Evolutionary conservation across 1,140 invertebrate species (phyloP), one percentile per base, ranked within the genome.

Genomic region (Gyrodactylus bullatarudis): DNA sequence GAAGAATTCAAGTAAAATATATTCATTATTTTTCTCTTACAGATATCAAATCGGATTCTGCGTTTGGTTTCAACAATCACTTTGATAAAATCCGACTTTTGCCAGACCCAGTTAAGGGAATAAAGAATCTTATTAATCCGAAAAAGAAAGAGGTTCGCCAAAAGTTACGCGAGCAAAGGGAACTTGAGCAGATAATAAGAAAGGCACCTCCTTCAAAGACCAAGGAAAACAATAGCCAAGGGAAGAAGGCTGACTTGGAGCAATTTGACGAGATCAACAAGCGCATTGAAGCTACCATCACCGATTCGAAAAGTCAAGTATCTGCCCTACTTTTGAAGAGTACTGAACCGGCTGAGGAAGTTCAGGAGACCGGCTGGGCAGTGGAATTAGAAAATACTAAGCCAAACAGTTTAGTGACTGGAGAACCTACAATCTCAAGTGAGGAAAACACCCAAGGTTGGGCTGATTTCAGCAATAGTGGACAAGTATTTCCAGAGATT

Each of bases 21-120:
- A n/a, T n/a, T n/a, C n/a, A n/a, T 16, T 54, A 8, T 54, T 54
- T 54, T 54, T n/a, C n/a, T n/a, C 34, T 54, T n/a, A 54, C 34
- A 54, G 34, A 23, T 1, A n/a, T 26, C 23, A 20, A 71, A 2
- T 23, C 21, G 24, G 24, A 71, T 16, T 23, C 23, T 1, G 24
- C 21, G 16, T 73, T 73, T 23, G 22, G 22, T 22, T 73, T 73
- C 26, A 73, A 27, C 20, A 68, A 24, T 20, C 72, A 73, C 26
- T 73, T 73, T 26, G 25, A 69, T 20, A 73, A 73, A 26, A 26
- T 1, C 20, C 26, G 22, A 1, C 23, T 68, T 2, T 19, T 73
- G 34, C 72, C 72, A 24, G 27, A 73, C 25, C 72, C 72, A 21
- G 27, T 27, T 20, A 73, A 73, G 26, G 72, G 22, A n/a, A 73